Evolutionary conservation across 2,888 invertebrate genomes (phyloP).

Genomic region (Sesia apiformis): DNA sequence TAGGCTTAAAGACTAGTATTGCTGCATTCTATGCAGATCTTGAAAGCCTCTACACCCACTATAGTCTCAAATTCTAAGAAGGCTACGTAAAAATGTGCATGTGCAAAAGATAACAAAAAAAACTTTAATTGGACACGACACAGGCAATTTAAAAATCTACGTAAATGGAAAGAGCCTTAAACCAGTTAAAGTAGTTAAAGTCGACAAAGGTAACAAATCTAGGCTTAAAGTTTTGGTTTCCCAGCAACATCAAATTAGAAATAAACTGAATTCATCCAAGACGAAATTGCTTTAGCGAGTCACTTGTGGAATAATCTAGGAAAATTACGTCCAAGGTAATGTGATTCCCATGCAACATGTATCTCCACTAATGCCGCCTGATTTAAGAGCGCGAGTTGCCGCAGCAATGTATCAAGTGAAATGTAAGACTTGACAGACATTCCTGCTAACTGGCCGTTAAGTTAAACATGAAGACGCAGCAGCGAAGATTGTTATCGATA

Average conservation of each 20-base stretch:
- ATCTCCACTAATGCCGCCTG: not conserved
- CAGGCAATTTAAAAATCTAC: not conserved
- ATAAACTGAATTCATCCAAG: not conserved
- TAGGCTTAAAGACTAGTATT: conserved; percentile 17
- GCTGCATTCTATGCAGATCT: conserved; percentile 39
- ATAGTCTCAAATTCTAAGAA: conserved; percentile 6
- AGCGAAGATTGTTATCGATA: conserved; percentile 4
- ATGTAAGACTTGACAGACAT: not conserved
- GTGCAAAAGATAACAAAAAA: not conserved
- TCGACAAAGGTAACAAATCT: not conserved
- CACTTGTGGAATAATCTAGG: not conserved
- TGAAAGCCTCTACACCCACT: conserved; percentile 39
- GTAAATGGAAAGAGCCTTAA: not conserved
- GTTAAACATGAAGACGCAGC: not conserved
- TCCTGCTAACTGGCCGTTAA: not conserved
- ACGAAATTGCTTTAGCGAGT: not conserved
- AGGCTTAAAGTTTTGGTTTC: not conserved
- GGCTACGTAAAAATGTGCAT: conserved; percentile 1
- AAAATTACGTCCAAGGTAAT: not conserved
- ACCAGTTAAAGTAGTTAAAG: not conserved
- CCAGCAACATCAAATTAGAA: not conserved
- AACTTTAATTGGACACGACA: conserved; percentile 6
- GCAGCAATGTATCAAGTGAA: not conserved
- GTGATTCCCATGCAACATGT: not conserved
- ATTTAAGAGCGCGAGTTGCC: not conserved